Conservation (phyloP, 2,888 invertebrate genomes). For the Ophion slaviceki region DNA sequence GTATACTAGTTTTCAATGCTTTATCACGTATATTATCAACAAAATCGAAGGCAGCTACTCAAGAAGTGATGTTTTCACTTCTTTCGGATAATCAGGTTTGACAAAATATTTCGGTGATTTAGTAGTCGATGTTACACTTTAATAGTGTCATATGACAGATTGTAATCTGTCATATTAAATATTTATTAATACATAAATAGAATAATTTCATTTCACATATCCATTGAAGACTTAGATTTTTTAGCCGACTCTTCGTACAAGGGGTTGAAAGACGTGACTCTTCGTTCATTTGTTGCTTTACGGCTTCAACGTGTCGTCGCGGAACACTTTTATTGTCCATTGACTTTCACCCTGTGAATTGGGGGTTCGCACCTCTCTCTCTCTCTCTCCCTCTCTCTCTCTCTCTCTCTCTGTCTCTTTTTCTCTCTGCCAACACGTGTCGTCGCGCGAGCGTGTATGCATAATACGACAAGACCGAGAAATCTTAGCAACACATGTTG, state of each 20-base stretch:
- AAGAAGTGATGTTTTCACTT: too few species aligned
- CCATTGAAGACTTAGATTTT: background rate
- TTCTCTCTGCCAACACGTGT: conserved; percentile 63
- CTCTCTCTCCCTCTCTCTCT: too few species aligned
- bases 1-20: too few species aligned
- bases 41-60: too few species aligned
- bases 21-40: too few species aligned
- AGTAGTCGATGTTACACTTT: background rate
- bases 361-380: background rate
- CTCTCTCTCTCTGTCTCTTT: too few species aligned
- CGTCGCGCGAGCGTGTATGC: conserved; percentile 23
- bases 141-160: background rate
- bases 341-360: conserved; percentile 63
- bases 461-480: conserved; percentile 19
- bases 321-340: conserved; percentile 20
- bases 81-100: too few species aligned
- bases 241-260: background rate
- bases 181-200: too few species aligned
- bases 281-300: conserved; percentile 25
- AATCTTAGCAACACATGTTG: conserved; percentile 71
- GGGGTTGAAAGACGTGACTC: conserved; percentile 27
- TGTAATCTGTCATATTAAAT: too few species aligned
- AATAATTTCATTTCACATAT: background rate
- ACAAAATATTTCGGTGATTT: too few species aligned
- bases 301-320: background rate